phyloP scores from a whole-genome alignment of 2,888 invertebrate species.

The Apamea anceps region DNA sequence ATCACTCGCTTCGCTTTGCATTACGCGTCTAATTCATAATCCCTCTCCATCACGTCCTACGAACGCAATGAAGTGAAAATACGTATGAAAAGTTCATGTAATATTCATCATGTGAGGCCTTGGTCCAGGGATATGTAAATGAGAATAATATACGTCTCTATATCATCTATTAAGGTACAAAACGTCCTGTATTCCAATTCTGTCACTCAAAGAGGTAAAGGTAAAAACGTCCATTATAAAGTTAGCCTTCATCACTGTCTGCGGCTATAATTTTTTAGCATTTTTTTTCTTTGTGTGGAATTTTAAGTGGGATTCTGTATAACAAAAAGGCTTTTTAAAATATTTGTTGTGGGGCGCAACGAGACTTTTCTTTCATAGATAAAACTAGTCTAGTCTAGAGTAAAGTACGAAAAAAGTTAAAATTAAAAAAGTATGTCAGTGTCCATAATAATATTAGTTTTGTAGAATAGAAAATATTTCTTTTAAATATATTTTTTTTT shows the following conservation, averaged over 20 bases:
- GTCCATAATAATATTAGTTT: not conserved
- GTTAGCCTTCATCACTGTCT: conserved; percentile 39
- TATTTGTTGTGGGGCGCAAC: not conserved
- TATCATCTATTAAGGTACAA: conserved; percentile 4
- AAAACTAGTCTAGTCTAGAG: not conserved
- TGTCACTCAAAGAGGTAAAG: conserved; percentile 27
- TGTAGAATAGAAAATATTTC: not conserved
- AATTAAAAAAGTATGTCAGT: not conserved
- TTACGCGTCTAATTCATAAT: conserved; percentile 55
- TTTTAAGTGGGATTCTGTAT: conserved; percentile 4
- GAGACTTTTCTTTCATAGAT: not conserved
- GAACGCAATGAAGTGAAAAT: conserved; percentile 55
- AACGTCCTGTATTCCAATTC: conserved; percentile 22
- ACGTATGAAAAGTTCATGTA: conserved; percentile 47
- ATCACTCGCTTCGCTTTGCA: conserved; percentile 43
- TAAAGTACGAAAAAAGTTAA: not conserved
- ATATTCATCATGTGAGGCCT: conserved; percentile 49
- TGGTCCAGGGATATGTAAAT: conserved; percentile 35
- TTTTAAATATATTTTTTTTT: not conserved
- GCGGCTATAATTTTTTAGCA: not conserved
- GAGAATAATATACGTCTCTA: conserved; percentile 4
- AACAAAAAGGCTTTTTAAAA: not conserved
- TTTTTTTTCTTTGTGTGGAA: conserved; percentile 1
- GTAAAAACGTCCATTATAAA: conserved; percentile 34
- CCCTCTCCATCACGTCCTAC: conserved; percentile 35